These are phyloP conservation scores for Sarcophaga subvicina DNA, from an alignment of 2,888 invertebrate species.

Conservation along the genomic window DNA sequence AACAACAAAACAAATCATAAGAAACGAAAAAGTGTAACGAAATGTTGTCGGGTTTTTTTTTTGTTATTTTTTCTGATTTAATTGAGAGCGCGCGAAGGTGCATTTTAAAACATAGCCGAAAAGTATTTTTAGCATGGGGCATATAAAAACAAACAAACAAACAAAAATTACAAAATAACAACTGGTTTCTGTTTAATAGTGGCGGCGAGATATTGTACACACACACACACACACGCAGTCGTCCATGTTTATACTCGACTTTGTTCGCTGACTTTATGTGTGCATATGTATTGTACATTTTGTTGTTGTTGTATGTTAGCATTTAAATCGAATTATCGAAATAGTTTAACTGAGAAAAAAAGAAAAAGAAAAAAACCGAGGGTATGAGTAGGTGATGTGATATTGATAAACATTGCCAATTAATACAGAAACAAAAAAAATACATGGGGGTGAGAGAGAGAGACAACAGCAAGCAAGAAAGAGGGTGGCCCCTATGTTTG, in stretches of 20 bases:
- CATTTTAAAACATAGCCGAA: conserved; percentile 2
- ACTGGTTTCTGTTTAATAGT: conserved; percentile 31
- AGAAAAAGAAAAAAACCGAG: too few species aligned
- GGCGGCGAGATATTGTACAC: neutral
- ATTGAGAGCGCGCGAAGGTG: conserved; percentile 53
- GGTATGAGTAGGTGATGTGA: conserved; percentile 14
- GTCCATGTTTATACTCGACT: too few species aligned
- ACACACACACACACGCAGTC: conserved; percentile 10
- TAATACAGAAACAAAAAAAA: neutral
- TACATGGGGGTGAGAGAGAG: neutral
- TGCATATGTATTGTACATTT: too few species aligned
- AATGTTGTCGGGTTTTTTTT: conserved; percentile 22
- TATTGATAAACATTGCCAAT: neutral
- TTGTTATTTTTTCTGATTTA: too few species aligned
- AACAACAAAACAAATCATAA: too few species aligned
- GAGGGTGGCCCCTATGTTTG: neutral
- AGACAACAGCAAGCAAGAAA: neutral
- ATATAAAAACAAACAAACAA: neutral
- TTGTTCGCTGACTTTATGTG: too few species aligned
- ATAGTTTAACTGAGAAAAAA: conserved; percentile 16
- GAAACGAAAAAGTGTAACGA: conserved; percentile 29
- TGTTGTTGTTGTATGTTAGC: neutral
- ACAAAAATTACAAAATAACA: conserved; percentile 25
- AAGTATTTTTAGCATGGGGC: conserved; percentile 42
- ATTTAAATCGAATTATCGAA: conserved; percentile 32